These are phyloP conservation scores for Acestrorhynchus altus DNA, from an alignment of 2,797 vertebrate species.

Conservation along the genomic window DNA sequence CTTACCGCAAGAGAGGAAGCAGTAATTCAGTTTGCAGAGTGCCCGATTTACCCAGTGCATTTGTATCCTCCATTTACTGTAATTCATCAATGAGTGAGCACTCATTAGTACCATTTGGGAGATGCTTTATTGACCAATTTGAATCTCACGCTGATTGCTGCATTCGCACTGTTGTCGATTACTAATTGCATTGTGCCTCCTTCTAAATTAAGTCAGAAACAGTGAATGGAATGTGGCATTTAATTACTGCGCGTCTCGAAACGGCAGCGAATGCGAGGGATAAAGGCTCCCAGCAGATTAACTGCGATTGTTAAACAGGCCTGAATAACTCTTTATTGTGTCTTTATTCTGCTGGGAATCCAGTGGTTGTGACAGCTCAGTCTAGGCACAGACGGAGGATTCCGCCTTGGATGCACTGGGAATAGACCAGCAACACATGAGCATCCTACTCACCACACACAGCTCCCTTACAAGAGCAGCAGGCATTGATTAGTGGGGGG, in stretches of 20 bases:
- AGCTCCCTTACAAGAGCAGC: background rate
- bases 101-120: slow-evolving; percentile 22
- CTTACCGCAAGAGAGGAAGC: background rate
- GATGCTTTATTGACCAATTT: slow-evolving; percentile 34
- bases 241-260: slow-evolving; percentile 38
- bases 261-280: slow-evolving; percentile 15
- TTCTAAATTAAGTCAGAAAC: slow-evolving; percentile 42
- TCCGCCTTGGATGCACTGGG: background rate
- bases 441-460: background rate
- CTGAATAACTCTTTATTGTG: slow-evolving; percentile 22
- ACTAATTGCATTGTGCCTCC: slow-evolving; percentile 41
- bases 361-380: background rate
- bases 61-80: slow-evolving; percentile 10
- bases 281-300: slow-evolving; percentile 41
- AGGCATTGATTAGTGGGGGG: background rate
- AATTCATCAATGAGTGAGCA: slow-evolving; percentile 24
- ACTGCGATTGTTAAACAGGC: slow-evolving; percentile 17
- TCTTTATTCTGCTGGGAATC: slow-evolving; percentile 16
- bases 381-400: background rate
- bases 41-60: background rate
- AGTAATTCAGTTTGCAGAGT: background rate
- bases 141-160: slow-evolving; percentile 18
- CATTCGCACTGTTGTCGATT: background rate
- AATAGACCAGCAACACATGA: background rate
- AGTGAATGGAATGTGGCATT: slow-evolving; percentile 38